phyloP scores from a whole-genome alignment of 1,140 invertebrate species.

The Aphelinus atriplicis region DNA sequence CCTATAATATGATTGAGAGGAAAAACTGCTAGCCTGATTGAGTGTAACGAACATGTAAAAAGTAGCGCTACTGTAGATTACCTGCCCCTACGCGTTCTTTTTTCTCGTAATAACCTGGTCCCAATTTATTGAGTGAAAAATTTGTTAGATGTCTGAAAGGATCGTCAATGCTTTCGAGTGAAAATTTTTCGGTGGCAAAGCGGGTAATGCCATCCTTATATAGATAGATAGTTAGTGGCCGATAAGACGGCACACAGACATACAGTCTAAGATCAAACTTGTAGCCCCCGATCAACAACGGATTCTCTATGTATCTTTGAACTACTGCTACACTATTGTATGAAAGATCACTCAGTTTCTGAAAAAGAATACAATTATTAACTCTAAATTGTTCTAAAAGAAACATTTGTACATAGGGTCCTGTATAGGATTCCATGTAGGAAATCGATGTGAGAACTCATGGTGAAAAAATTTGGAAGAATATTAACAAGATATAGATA shows the following conservation, averaged over 20 bases:
- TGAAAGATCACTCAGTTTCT: constrained; percentile 79
- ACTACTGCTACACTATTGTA: constrained; percentile 80
- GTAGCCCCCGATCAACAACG: constrained; percentile 85
- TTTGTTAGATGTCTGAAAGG: constrained; percentile 91
- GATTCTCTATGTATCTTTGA: constrained; percentile 87
- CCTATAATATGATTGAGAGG: constrained; percentile 60
- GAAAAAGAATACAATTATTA: constrained; percentile 24
- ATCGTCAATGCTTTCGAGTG: constrained; percentile 82
- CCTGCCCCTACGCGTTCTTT: constrained; percentile 83
- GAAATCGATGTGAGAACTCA: too few species aligned
- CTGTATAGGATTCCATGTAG: too few species aligned
- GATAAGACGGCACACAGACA: constrained; percentile 84
- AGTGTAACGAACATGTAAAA: constrained; percentile 12
- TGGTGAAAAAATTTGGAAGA: too few species aligned
- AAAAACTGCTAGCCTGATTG: not conserved
- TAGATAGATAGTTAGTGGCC: constrained; percentile 83
- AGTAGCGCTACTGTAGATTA: constrained; percentile 54
- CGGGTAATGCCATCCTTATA: constrained; percentile 85
- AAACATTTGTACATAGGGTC: too few species aligned
- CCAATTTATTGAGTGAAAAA: constrained; percentile 84
- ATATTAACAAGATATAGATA: too few species aligned
- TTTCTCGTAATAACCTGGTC: constrained; percentile 79
- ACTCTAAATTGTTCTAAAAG: too few species aligned
- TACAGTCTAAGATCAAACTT: constrained; percentile 89
- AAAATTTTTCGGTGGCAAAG: constrained; percentile 86